Conservation (phyloP, 1,140 invertebrate genomes). For the Nomia melanderi region DNA sequence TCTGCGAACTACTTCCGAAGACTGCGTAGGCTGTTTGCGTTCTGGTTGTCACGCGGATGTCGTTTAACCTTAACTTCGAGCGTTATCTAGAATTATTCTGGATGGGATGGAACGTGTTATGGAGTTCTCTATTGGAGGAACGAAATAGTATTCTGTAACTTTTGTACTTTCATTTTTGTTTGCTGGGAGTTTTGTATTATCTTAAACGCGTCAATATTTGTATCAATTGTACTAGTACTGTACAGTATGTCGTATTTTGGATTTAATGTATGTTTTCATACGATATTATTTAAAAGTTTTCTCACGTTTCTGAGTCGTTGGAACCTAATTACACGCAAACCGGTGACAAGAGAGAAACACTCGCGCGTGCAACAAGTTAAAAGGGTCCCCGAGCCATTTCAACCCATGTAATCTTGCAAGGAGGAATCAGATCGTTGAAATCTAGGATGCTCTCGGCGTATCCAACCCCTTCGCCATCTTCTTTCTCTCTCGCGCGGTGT, state of each 20-base stretch:
- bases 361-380: background rate
- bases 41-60: conserved; percentile 6
- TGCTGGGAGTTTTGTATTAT: too few relatives aligned
- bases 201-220: too few relatives aligned
- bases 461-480: background rate
- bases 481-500: background rate
- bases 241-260: too few relatives aligned
- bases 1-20: conserved; percentile 16
- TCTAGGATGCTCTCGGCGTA: background rate
- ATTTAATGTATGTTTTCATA: too few relatives aligned
- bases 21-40: background rate
- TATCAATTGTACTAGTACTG: too few relatives aligned
- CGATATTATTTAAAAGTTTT: too few relatives aligned
- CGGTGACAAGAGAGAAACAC: background rate
- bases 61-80: conserved; percentile 6
- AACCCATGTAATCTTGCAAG: background rate
- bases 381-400: background rate
- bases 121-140: too few relatives aligned
- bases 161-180: too few relatives aligned
- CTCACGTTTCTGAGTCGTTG: too few relatives aligned
- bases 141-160: too few relatives aligned
- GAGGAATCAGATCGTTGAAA: background rate
- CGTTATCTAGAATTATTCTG: too few relatives aligned
- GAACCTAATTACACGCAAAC: background rate
- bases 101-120: too few relatives aligned